Base-by-base conservation (phyloP, 2,797 vertebrate genomes). In the Danio kyathit region DNA sequence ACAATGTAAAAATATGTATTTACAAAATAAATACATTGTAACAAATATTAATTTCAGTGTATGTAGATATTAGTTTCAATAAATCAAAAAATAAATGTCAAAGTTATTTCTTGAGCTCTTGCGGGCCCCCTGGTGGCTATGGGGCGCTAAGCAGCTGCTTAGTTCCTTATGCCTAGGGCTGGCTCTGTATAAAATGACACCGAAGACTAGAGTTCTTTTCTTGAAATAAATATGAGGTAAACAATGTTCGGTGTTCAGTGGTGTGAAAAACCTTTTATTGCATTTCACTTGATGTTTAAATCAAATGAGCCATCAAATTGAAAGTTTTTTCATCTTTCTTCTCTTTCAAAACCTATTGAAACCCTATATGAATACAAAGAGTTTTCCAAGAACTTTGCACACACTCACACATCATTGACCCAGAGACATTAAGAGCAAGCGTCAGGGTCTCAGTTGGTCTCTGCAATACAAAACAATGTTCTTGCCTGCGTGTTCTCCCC, bases 401-500 rank as follows among this genome's bases (percentile, higher is more conserved):
- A 51, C 21, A 43, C 61, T 48, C 38, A 29, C 65, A 69, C 5
- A 1, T n/a, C 8, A 10, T 5, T 69, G 66, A 69, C 66, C 66
- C 46, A 66, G 74, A 70, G 16, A 54, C 60, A 59, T 49, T 48
- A 57, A 73, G 44, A 84, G 76, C 49, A 67, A n/a, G 61, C 46
- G 69, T 11, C 51, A 77, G 59, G 48, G 17, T 69, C n/a, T 41
- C 11, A 21, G 43, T 6, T 66, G 70, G 59, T 46, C 12, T 66
- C 9, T 76, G 16, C 74, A 86, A 83, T 79, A 49, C 46, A 71
- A 54, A 81, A 61, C 59, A 60, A 48, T 67, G 41, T 60, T 79
- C 56, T 65, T 21, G 21, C 49, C 67, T 76, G 21, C 46, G 13
- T 82, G 60, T 48, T 60, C 38, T 81, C 56, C 69, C 79, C 65